Evolutionary conservation across 2,113 vertebrate species (phyloP).

Genomic region (Haplotaxodon microlepis): DNA sequence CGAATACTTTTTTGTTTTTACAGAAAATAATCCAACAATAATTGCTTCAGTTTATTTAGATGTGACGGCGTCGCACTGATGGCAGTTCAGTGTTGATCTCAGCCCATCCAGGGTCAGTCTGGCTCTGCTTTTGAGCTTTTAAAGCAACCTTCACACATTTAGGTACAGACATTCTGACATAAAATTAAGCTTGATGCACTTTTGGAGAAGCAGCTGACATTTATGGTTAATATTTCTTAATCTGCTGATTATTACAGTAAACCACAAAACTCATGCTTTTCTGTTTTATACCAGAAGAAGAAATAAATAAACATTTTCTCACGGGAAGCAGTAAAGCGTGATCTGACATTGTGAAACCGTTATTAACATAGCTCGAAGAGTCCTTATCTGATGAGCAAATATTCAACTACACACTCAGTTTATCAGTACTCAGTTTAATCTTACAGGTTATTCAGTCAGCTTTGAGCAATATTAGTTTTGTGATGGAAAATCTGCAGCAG

Average conservation of each 20-base stretch:
- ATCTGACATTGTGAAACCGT: background rate
- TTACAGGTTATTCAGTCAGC: background rate
- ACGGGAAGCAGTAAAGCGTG: background rate
- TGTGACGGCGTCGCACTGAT: background rate
- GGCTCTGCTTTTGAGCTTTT: background rate
- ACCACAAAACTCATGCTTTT: background rate
- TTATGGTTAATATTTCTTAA: background rate
- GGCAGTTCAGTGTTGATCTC: background rate
- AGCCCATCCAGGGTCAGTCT: background rate
- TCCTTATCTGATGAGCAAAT: background rate
- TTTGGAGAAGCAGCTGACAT: background rate
- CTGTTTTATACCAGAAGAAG: background rate
- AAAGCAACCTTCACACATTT: background rate
- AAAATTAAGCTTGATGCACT: background rate
- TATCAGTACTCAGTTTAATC: background rate
- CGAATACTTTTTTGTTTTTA: background rate
- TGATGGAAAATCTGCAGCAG: background rate
- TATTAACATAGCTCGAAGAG: accelerated
- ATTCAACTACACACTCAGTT: background rate
- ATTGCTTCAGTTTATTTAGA: background rate
- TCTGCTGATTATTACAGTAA: background rate
- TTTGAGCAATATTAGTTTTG: background rate
- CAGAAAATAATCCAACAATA: background rate
- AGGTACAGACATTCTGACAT: background rate
- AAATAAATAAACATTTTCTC: no score